Evolutionary conservation across 2,888 invertebrate species (phyloP), one percentile per base, ranked within the genome.

Genomic region (Suillia variegata): DNA sequence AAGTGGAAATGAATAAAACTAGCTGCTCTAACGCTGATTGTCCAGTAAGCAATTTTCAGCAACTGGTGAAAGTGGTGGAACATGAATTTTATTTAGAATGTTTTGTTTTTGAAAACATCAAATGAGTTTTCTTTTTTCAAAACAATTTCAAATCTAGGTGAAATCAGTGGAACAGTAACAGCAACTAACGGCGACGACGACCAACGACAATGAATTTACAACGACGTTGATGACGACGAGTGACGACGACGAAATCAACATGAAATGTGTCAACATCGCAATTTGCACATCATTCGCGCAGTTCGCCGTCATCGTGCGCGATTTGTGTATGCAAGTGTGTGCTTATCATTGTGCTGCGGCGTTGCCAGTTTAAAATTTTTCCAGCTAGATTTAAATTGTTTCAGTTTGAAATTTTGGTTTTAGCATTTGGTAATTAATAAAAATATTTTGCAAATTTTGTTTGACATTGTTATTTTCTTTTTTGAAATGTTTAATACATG

Each of bases 261-360:
- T 57, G 66, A 67, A 67, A 67, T 53, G 38, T 64, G 67, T 67
- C 67, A 67, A 67, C 67, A 66, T 63, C 67, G 67, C 67, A 58
- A 58, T 59, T 52, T 59, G 58, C 55, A 42, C 10, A 20, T 26
- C 2, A 17, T 47, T 49, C n/a, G n/a, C n/a, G 26, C 26, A 5
- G 26, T 26, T 26, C 26, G 5, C 26, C 10, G 26, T n/a, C n/a
- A n/a, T n/a, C 31, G 31, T 31, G 31, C 31, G 31, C 31, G 31
- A 31, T 12, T 4, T 13, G n/a, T 4, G 15, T 38, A 38, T 38
- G 12, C n/a, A 38, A 4, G 8, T 38, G 38, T 38, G 38, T n/a
- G n/a, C n/a, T n/a, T n/a, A n/a, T n/a, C n/a, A n/a, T n/a, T n/a
- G n/a, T n/a, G n/a, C n/a, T n/a, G n/a, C n/a, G n/a, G n/a, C n/a